Base-by-base conservation (phyloP, 2,113 vertebrate species). In the Thymallus thymallus region DNA sequence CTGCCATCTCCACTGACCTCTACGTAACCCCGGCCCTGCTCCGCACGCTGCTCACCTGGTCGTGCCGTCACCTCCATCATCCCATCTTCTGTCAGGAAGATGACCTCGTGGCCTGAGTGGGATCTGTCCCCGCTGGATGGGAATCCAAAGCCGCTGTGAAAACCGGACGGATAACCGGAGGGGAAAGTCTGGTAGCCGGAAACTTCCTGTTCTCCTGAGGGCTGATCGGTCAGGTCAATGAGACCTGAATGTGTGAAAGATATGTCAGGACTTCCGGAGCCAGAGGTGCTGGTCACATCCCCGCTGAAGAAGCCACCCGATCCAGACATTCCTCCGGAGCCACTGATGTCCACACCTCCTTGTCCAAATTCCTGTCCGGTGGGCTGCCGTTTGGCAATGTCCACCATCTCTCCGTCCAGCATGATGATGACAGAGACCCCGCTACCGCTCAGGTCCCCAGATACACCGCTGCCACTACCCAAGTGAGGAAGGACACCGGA, bases 321-420 rank as follows among this genome's bases (percentile, higher is more conserved):
- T 20, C 91, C 91, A 13, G 91, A 93, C 1, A 69, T 16, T 20
- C 89, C 90, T 7, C 75, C 84, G 2, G 88, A 90, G 16, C 92
- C 94, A 56, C 94, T 95, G 73, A 88, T 77, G 77, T 96, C 94
- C 64, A 94, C 81, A 16, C 85, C 80, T 14, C 92, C 91, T 73
- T 90, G 88, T n/a, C 91, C 92, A n/a, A 87, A 29, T 88, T 97
- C 94, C 81, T 95, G 93, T 88, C 82, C 81, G 2, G 74, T 92
- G 16, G 12, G 6, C 0, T 85, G 76, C 0, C 80, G 78, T 1
- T 77, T 82, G 61, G 92, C 72, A 6, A 90, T 41, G 84, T 95
- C 91, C 6, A 91, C 77, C 77, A 93, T 77, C 69, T 78, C 73
- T 61, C 55, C 60, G 70, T 95, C 92, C 75, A 96, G 84, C 41